Conservation (phyloP, 2,888 invertebrate species). For the Hipparchia semele region DNA sequence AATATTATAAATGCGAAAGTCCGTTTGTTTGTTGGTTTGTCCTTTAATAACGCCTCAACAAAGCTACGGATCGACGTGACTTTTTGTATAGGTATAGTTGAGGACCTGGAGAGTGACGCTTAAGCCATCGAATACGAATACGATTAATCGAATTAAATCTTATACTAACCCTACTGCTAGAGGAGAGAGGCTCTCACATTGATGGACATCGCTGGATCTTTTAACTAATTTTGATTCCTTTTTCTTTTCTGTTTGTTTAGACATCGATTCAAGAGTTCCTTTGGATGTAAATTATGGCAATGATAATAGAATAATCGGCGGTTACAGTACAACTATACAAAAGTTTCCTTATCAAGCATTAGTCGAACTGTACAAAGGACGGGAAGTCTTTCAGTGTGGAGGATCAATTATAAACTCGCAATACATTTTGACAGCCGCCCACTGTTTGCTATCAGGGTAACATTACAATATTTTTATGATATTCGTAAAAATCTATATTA, state of each 20-base stretch:
- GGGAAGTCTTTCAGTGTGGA: constrained; percentile 61
- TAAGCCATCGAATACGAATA: too few relatives aligned
- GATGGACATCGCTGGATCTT: too few relatives aligned
- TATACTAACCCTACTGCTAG: too few relatives aligned
- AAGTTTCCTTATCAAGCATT: constrained; percentile 65
- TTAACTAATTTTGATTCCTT: neutral
- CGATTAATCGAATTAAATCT: too few relatives aligned
- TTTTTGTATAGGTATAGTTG: too few relatives aligned
- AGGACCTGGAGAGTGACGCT: too few relatives aligned
- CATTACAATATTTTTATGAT: neutral
- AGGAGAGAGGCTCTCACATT: too few relatives aligned
- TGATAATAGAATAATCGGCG: constrained; percentile 64
- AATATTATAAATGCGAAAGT: too few relatives aligned
- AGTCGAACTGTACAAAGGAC: constrained; percentile 51
- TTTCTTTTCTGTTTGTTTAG: neutral
- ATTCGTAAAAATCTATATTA: too few relatives aligned
- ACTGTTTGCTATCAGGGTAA: constrained; percentile 55
- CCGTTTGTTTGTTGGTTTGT: too few relatives aligned
- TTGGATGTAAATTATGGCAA: neutral
- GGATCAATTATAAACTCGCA: constrained; percentile 63
- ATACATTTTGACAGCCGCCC: constrained; percentile 70
- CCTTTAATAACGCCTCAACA: too few relatives aligned
- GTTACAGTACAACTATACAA: constrained; percentile 58
- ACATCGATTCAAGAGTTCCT: neutral
- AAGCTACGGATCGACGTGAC: too few relatives aligned